Evolutionary conservation across 1,140 invertebrate species (phyloP).

Genomic region (Trialeurodes vaporariorum): DNA sequence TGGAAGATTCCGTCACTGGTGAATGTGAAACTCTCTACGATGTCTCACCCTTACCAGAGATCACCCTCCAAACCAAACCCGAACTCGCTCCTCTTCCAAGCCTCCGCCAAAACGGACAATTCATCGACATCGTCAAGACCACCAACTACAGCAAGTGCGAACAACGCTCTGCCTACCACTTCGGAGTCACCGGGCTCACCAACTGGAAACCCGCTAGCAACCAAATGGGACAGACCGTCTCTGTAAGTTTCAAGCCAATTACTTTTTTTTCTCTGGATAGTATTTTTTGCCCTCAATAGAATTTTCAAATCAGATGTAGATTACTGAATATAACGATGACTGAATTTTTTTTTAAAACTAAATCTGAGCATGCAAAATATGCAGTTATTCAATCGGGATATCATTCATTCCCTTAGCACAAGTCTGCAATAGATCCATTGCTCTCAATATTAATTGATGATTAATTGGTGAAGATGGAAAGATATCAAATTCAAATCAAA

Average conservation of each 20-base stretch:
- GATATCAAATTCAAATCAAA: background rate
- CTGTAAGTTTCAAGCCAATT: constrained; percentile 32
- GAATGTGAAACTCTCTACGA: constrained; percentile 31
- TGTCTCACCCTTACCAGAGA: constrained; percentile 23
- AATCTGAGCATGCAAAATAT: too few species aligned
- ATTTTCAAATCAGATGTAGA: too few species aligned
- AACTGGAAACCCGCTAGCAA: constrained; percentile 42
- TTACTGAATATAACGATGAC: too few species aligned
- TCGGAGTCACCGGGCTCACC: constrained; percentile 40
- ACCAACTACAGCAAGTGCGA: constrained; percentile 51
- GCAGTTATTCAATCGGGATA: too few species aligned
- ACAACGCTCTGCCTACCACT: constrained; percentile 44
- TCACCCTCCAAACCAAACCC: constrained; percentile 20
- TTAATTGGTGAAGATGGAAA: constrained; percentile 10
- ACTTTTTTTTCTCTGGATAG: too few species aligned
- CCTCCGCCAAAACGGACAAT: constrained; percentile 35
- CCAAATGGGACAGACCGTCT: constrained; percentile 42
- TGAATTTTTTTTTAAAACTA: too few species aligned
- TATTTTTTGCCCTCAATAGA: too few species aligned
- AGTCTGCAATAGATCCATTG: too few species aligned
- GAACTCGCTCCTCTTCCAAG: constrained; percentile 28
- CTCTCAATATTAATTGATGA: constrained; percentile 11
- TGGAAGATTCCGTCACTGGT: constrained; percentile 32
- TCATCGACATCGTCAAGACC: constrained; percentile 50
- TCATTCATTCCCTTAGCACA: too few species aligned